Conservation (phyloP, 2,113 vertebrate genomes). For the Arvicanthis niloticus region DNA sequence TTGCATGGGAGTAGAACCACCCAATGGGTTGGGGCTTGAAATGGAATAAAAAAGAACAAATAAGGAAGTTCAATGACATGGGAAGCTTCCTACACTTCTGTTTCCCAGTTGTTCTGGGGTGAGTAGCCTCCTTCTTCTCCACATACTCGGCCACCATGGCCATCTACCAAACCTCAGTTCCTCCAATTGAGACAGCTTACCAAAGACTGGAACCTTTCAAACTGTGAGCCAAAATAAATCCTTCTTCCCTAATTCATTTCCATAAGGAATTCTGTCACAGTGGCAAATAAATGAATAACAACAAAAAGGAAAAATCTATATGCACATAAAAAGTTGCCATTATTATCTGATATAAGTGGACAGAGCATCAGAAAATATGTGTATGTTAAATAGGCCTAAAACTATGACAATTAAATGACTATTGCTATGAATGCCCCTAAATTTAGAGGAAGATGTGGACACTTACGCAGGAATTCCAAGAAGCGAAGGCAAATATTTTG, state of each 20-base stretch:
- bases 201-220: neutral
- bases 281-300: neutral
- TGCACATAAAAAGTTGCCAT: neutral
- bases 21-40: neutral
- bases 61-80: neutral
- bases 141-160: too few relatives aligned
- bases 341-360: neutral
- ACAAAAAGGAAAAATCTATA: neutral
- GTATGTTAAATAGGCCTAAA: neutral
- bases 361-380: fast-evolving
- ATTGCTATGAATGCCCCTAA: neutral
- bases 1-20: neutral
- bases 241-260: neutral
- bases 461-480: neutral
- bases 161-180: neutral
- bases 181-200: neutral
- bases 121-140: neutral
- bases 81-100: neutral
- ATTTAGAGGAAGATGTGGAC: neutral
- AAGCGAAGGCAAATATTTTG: neutral
- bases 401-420: neutral
- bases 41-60: neutral
- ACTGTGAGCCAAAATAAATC: neutral
- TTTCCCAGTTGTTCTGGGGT: neutral
- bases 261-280: neutral